A percentile compares a stretch with the other conserved stretches of the same genome.
These are phyloP conservation scores for Chrysodeixis includens DNA, from an alignment of 2,888 invertebrate species.

Conservation along the genomic window DNA sequence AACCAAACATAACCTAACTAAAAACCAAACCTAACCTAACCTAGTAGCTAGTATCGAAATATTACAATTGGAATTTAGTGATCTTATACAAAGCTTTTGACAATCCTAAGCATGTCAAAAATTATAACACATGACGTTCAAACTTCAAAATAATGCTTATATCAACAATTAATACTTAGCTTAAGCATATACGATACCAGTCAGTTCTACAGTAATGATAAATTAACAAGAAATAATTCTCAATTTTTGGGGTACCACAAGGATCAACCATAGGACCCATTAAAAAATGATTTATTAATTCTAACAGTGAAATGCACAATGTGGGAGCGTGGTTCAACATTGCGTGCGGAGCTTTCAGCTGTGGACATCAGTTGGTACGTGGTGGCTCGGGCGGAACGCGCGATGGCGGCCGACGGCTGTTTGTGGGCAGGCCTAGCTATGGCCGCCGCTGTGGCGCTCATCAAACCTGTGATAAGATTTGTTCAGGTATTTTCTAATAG, in stretches of 20 bases:
- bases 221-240: not conserved
- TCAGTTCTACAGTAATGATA: too few species aligned
- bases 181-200: too few species aligned
- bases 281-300: not conserved
- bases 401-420: conserved; percentile 81
- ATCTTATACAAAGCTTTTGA: too few species aligned
- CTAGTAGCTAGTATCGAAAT: too few species aligned
- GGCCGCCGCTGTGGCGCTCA: conserved; percentile 79
- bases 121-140: too few species aligned
- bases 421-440: conserved; percentile 78
- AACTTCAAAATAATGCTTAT: too few species aligned
- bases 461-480: conserved; percentile 75
- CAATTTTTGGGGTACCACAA: not conserved
- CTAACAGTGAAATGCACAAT: conserved; percentile 96
- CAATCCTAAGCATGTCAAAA: too few species aligned
- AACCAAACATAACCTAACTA: too few species aligned
- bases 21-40: too few species aligned
- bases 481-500: too few species aligned
- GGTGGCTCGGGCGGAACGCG: conserved; percentile 95
- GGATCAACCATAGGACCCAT: not conserved
- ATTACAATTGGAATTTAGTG: too few species aligned
- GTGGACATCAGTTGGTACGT: conserved; percentile 98
- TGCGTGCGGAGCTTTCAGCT: conserved; percentile 97
- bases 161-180: not conserved
- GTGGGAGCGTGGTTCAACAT: conserved; percentile 97